Percentiles rank a stretch among this genome's conserved stretches.
phyloP scores from a whole-genome alignment of 2,888 invertebrate genomes.

The Tryphoninae sp. region DNA sequence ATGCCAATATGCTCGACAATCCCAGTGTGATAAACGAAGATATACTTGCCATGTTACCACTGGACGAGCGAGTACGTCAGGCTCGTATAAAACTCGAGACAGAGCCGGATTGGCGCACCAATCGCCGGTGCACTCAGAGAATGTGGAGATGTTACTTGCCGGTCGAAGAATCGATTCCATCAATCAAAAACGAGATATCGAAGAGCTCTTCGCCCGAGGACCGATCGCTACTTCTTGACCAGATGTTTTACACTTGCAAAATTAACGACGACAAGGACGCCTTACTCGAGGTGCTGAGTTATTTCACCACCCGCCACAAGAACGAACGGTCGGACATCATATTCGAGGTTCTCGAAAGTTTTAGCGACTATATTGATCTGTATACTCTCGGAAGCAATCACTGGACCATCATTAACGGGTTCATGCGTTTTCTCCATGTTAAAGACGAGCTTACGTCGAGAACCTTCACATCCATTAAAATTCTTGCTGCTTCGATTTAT shows the following conservation, averaged over 20 bases:
- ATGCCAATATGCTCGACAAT: conserved; percentile 62
- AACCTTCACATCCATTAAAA: not conserved
- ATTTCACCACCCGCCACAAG: conserved; percentile 71
- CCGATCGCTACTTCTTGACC: conserved; percentile 65
- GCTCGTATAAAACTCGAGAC: conserved; percentile 70
- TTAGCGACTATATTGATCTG: conserved; percentile 67
- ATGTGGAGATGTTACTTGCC: conserved; percentile 74
- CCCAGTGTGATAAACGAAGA: conserved; percentile 55
- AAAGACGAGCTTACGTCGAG: conserved; percentile 23
- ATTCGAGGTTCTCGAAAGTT: conserved; percentile 46
- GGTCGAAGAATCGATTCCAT: conserved; percentile 66
- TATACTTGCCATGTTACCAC: conserved; percentile 69
- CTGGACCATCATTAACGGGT: conserved; percentile 73
- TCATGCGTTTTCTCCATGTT: conserved; percentile 64
- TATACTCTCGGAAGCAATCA: conserved; percentile 66
- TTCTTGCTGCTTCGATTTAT: conserved; percentile 66
- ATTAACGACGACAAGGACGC: conserved; percentile 74
- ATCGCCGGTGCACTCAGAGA: not conserved
- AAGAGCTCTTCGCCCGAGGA: conserved; percentile 54
- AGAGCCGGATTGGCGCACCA: conserved; percentile 16
- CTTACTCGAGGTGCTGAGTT: conserved; percentile 71
- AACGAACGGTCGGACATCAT: conserved; percentile 72
- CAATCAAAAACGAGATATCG: conserved; percentile 69
- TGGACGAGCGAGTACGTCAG: conserved; percentile 68
- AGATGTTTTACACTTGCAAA: conserved; percentile 74